Evolutionary conservation across 2,888 invertebrate genomes (phyloP).

Genomic region (Choreutis nemorana): DNA sequence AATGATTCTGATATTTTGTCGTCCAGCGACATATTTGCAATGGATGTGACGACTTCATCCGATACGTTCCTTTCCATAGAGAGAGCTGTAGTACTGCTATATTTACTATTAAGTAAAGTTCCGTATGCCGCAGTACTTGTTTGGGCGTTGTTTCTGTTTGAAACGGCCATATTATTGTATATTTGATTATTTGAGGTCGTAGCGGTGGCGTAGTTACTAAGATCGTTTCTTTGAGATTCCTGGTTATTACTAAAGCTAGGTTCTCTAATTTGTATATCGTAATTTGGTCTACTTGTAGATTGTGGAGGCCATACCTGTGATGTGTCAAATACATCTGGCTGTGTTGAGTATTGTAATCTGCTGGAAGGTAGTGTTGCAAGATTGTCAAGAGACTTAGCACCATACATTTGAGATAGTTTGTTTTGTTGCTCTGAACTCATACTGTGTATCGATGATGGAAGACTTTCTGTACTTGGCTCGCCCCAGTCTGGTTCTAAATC

Average conservation of each 20-base stretch:
- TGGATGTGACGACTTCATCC: conserved; percentile 17
- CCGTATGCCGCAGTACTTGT: conserved; percentile 18
- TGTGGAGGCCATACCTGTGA: conserved; percentile 31
- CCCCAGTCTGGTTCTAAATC: conserved; percentile 40
- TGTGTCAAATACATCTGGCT: conserved; percentile 44
- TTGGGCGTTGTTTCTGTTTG: conserved; percentile 22
- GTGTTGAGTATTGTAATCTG: conserved; percentile 14
- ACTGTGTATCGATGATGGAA: conserved; percentile 29
- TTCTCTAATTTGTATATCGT: neutral
- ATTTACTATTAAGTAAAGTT: conserved; percentile 19
- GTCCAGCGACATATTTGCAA: conserved; percentile 49
- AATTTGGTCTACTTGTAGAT: neutral
- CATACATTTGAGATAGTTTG: conserved; percentile 29
- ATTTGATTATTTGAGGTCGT: conserved; percentile 15
- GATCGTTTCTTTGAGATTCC: conserved; percentile 38
- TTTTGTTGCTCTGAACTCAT: conserved; percentile 17
- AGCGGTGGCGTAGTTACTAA: conserved; percentile 19
- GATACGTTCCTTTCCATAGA: conserved; percentile 24
- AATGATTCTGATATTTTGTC: conserved; percentile 56
- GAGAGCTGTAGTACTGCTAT: conserved; percentile 26
- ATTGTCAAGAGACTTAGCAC: conserved; percentile 50
- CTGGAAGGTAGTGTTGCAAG: conserved; percentile 19
- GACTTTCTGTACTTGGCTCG: conserved; percentile 45
- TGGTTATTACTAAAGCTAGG: neutral
- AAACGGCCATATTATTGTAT: conserved; percentile 28